phyloP scores from a whole-genome alignment of 2,113 vertebrate genomes.

The Hylia prasina region DNA sequence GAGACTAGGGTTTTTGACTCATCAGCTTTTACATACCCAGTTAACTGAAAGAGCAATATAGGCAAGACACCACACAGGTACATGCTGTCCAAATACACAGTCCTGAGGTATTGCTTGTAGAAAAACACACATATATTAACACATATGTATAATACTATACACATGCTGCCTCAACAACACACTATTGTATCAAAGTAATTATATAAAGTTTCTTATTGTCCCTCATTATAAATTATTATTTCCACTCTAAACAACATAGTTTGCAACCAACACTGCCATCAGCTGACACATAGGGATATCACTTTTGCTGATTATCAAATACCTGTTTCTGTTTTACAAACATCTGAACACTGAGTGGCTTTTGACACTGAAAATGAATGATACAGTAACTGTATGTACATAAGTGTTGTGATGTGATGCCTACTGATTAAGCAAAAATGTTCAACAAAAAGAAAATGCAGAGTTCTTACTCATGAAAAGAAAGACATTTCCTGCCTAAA shows the following conservation, averaged over 20 bases:
- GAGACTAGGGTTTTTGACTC: neutral
- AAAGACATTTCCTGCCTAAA: neutral
- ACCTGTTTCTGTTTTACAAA: neutral
- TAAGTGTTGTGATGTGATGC: neutral
- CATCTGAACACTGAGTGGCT: neutral
- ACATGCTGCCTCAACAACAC: neutral
- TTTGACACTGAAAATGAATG: neutral
- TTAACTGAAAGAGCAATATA: neutral
- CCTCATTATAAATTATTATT: neutral
- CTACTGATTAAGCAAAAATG: neutral
- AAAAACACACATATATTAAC: neutral
- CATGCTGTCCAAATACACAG: neutral
- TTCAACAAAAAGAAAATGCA: neutral
- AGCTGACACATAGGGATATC: neutral
- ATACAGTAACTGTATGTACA: neutral
- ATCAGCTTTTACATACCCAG: neutral
- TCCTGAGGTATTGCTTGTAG: neutral
- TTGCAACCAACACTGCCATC: neutral
- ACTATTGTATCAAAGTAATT: neutral
- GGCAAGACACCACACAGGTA: neutral
- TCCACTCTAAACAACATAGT: neutral
- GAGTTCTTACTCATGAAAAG: neutral
- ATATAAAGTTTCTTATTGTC: neutral
- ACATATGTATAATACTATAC: too few species aligned
- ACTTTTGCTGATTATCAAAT: neutral